Percentiles rank a stretch among this genome's conserved stretches.
Evolutionary conservation across 1,140 invertebrate species (phyloP).

Genomic region (Pomacea maculata): DNA sequence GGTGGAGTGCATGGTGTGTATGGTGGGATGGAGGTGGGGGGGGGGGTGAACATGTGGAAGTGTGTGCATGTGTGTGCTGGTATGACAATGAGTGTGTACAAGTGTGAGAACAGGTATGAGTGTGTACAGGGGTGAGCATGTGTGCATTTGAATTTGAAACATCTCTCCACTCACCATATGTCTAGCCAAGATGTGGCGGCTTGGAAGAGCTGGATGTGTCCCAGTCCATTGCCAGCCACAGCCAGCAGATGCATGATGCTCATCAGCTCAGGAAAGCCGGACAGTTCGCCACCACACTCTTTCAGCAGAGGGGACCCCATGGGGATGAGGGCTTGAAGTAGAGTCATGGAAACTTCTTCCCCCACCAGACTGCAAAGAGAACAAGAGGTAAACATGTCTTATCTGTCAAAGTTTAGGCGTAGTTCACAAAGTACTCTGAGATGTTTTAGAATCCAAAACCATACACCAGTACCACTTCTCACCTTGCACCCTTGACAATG

Average conservation of each 20-base stretch:
- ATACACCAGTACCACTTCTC: not conserved
- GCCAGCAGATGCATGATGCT: conserved; percentile 82
- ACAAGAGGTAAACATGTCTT: no score
- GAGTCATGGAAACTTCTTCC: conserved; percentile 76
- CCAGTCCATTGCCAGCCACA: conserved; percentile 78
- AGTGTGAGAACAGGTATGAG: not conserved
- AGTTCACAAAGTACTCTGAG: no score
- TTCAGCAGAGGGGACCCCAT: conserved; percentile 75
- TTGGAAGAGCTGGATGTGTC: conserved; percentile 82
- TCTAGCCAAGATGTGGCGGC: conserved; percentile 82
- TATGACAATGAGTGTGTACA: not conserved
- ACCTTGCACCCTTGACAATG: conserved; percentile 78
- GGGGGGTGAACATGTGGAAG: not conserved
- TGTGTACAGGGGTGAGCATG: conserved; percentile 4
- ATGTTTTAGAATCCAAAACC: no score
- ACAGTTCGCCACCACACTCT: conserved; percentile 74
- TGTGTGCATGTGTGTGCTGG: conserved; percentile 11
- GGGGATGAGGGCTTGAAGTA: conserved; percentile 80
- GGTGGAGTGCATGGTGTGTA: no score
- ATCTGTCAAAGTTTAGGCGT: no score
- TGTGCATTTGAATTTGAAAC: not conserved
- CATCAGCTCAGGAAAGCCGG: conserved; percentile 84
- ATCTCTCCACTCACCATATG: conserved; percentile 60
- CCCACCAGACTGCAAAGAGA: conserved; percentile 64
- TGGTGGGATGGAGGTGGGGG: no score